phyloP scores from a whole-genome alignment of 2,113 vertebrate genomes.

The Sterrhoptilus dennistouni region DNA sequence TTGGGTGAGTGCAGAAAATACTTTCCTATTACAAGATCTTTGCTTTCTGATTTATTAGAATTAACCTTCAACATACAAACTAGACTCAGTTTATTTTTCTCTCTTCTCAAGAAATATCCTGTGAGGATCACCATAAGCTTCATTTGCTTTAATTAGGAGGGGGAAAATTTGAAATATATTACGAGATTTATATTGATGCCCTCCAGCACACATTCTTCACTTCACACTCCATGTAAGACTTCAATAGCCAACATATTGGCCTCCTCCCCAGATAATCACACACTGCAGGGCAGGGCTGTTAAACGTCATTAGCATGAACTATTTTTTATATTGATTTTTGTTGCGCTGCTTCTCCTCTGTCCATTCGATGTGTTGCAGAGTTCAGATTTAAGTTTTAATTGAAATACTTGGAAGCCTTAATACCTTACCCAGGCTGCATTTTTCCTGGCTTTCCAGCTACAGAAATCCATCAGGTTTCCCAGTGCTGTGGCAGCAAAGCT shows the following conservation, averaged over 20 bases:
- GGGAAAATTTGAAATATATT: background rate
- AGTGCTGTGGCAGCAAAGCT: background rate
- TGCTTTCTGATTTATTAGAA: slow-evolving; percentile 59
- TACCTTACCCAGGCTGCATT: background rate
- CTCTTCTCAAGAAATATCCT: background rate
- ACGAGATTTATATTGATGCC: background rate
- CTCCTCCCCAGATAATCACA: background rate
- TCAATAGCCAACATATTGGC: background rate
- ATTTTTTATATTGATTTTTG: slow-evolving; percentile 27
- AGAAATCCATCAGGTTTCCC: background rate
- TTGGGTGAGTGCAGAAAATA: slow-evolving; percentile 35
- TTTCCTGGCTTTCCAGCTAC: background rate
- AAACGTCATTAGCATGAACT: slow-evolving; percentile 36
- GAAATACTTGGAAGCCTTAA: background rate
- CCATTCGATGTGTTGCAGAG: background rate
- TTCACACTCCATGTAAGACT: slow-evolving; percentile 3
- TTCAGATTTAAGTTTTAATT: slow-evolving; percentile 35
- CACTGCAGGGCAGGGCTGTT: background rate
- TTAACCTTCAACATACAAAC: slow-evolving; percentile 11
- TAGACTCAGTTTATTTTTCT: background rate
- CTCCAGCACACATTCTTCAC: slow-evolving; percentile 22
- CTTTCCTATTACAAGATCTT: slow-evolving; percentile 32
- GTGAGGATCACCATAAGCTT: background rate
- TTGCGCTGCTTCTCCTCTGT: background rate
- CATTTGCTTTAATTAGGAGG: background rate